Conservation (phyloP, 1,140 invertebrate genomes). For the Pristionchus pacificus region DNA sequence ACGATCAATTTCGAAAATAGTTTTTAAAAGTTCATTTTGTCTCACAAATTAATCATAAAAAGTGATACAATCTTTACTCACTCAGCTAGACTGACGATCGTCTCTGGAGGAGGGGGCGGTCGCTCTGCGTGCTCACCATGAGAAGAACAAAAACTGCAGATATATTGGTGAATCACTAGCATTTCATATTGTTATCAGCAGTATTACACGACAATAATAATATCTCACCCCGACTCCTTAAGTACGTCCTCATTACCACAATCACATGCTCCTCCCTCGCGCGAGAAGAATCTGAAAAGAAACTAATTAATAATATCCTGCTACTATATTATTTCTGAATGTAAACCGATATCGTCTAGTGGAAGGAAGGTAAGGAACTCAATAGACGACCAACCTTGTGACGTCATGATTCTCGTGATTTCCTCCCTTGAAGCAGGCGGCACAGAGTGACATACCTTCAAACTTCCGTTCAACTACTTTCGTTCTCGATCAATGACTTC, state of each 20-base stretch:
- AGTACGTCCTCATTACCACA: constrained; percentile 30
- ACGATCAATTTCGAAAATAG: too few species aligned
- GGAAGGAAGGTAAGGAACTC: background rate
- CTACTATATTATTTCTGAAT: too few species aligned
- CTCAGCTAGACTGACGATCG: background rate
- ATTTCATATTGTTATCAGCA: background rate
- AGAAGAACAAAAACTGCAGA: background rate
- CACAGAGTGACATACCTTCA: constrained; percentile 32
- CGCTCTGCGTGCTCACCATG: background rate
- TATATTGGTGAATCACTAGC: background rate
- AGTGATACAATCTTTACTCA: too few species aligned
- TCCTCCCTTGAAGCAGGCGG: constrained; percentile 20
- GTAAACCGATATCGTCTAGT: background rate
- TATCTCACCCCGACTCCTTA: constrained; percentile 2
- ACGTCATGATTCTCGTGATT: constrained; percentile 22
- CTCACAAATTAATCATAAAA: too few species aligned
- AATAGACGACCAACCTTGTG: background rate
- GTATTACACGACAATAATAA: background rate
- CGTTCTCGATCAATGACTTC: too few species aligned
- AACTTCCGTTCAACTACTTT: background rate
- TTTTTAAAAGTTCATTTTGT: too few species aligned
- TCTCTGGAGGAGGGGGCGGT: background rate
- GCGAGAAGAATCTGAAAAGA: constrained; percentile 23
- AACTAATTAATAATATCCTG: too few species aligned
- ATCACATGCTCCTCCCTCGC: constrained; percentile 31